Base-by-base conservation (phyloP, 2,797 vertebrate genomes). In the Cetoscarus ocellatus region DNA sequence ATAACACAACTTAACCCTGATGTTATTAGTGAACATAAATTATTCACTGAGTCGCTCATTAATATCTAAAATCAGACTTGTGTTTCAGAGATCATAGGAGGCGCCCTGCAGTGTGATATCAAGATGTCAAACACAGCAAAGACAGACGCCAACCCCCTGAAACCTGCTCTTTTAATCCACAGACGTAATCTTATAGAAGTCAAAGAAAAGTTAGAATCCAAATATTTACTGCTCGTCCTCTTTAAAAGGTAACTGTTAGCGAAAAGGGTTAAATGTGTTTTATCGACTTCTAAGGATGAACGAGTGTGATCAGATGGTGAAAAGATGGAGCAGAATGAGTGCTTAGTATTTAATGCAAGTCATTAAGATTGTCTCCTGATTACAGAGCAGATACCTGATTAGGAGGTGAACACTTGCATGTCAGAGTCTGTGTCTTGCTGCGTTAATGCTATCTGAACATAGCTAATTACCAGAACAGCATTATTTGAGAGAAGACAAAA, bases 301-400 rank as follows among this genome's bases (percentile, higher is more conserved):
- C 38, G 14, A 0, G 42, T 67, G 73, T 66, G 71, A 76, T 85
- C 59, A 75, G 78, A 69, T 65, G 52, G 65, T 8, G 39, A 82
- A 69, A 51, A 49, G 45, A 84, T 54, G 53, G 35, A 43, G 57
- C 44, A 51, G 36, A 67, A 66, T 19, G 44, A 70, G 52, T 49
- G n/a, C 77, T 81, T 74, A 79, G 73, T 67, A 80, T 87, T 77
- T 76, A 77, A 59, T 76, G 51, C 64, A 71, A 80, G 76, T 75
- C 82, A 83, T 91, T 90, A 84, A 86, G 77, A 88, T 78, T 48
- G 70, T 49, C 58, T 83, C 62, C 68, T 86, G 83, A 91, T 89
- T 83, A 80, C 64, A 67, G 70, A 43, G 73, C 84, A 74, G 71
- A 76, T 68, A 81, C 76, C 73, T 70, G 73, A 88, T 77, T 70